Evolutionary conservation across 2,797 vertebrate genomes (phyloP).

Genomic region (Cuniculus paca): DNA sequence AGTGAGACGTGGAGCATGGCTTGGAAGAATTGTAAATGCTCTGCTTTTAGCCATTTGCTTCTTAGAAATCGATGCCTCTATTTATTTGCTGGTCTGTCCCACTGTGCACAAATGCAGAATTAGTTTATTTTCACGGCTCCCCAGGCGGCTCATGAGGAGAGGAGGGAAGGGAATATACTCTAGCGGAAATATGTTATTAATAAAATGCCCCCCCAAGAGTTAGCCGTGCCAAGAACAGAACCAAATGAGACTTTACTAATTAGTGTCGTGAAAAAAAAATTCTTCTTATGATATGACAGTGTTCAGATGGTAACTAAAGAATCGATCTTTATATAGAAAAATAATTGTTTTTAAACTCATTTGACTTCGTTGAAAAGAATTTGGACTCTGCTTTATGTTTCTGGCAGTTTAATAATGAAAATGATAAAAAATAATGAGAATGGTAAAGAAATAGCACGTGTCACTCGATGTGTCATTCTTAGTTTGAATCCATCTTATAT

Average conservation of each 20-base stretch:
- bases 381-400: constrained; percentile 50
- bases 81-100: constrained; percentile 67
- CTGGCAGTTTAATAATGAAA: constrained; percentile 55
- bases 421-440: constrained; percentile 48
- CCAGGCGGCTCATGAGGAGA: neutral
- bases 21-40: constrained; percentile 62
- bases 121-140: constrained; percentile 1
- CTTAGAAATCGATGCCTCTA: constrained; percentile 56
- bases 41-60: constrained; percentile 68
- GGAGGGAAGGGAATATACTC: constrained; percentile 25
- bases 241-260: constrained; percentile 60
- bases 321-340: constrained; percentile 61
- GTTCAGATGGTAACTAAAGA: constrained; percentile 23
- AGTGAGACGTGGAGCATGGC: constrained; percentile 64
- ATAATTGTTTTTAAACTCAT: constrained; percentile 33
- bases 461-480: neutral
- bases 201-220: constrained; percentile 61
- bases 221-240: constrained; percentile 59
- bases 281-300: neutral
- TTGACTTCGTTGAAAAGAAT: constrained; percentile 5
- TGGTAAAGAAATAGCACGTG: neutral
- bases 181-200: constrained; percentile 73
- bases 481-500: constrained; percentile 53
- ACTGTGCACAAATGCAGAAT: constrained; percentile 40
- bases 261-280: constrained; percentile 54